Base-by-base conservation (phyloP, 1,140 invertebrate species). In the Cherax destructor region DNA sequence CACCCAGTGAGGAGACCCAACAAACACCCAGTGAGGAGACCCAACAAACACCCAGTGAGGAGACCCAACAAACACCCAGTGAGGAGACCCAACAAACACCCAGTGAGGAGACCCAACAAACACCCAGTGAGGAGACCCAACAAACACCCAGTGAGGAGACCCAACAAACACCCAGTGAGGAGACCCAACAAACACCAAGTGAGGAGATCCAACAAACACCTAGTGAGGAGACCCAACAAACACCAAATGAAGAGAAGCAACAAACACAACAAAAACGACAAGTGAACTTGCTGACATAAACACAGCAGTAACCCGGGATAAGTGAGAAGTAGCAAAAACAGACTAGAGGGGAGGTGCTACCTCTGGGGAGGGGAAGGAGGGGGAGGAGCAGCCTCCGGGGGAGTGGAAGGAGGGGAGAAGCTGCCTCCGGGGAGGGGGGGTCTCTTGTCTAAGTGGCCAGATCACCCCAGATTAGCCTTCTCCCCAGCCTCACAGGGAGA, bases 391-490 rank as follows among this genome's bases (percentile, higher is more conserved):
- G 69, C n/a, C 69, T 10, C 69, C 30, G 69, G 52, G 80, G 80
- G 52, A 41, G 30, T 3, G 21, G 69, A n/a, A n/a, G 69, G 69
- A 24, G 69, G 69, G 69, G 5, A 1, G 69, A 21, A 7, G 16
- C n/a, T 5, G 69, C n/a, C 69, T 10, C n/a, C 30, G 24, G 52
- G 80, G 80, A 21, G 41, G 56, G 61, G n/a, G 80, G 61, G n/a
- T 61, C 30, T 50, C 59, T 11, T 41, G 9, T 52, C 59, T 83
- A 83, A 83, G 80, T 83, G 80, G 52, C 50, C 56, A 83, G 80
- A 61, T 83, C 80, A 83, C 56, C 47, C 61, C 65, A 85, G 61
- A 85, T 85, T 85, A 85, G 61, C 83, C 47, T 24, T 74, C 83
- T 52, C 65, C 56, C 80, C 59, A 52, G 41, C 81, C 41, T 52